phyloP scores from a whole-genome alignment of 2,113 vertebrate species.

The Setophaga coronata region DNA sequence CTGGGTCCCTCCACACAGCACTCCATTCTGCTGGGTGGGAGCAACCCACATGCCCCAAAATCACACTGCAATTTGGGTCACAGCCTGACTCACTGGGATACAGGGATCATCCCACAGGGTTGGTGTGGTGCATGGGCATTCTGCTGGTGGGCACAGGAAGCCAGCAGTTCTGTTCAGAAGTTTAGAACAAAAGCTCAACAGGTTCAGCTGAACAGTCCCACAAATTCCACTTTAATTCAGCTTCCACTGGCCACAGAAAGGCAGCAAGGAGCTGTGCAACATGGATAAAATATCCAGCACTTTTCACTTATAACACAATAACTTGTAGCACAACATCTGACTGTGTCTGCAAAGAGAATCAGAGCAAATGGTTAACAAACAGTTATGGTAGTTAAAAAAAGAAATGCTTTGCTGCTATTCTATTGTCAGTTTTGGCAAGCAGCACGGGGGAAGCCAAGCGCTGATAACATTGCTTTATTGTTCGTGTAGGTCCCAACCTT shows the following conservation, averaged over 20 bases:
- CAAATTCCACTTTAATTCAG: background rate
- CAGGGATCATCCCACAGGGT: background rate
- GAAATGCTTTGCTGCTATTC: conserved; percentile 59
- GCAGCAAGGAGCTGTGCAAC: background rate
- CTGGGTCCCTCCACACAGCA: background rate
- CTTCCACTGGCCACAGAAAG: background rate
- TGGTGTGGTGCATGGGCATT: fast-evolving
- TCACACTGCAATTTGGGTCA: background rate
- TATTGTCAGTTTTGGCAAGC: conserved; percentile 70
- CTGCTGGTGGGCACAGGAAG: background rate
- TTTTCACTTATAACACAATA: background rate
- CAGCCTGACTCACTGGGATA: background rate
- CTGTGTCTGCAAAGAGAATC: background rate
- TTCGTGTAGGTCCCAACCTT: conserved; percentile 74
- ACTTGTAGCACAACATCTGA: background rate
- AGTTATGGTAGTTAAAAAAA: conserved; percentile 54
- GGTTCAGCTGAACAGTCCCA: background rate
- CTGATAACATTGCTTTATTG: conserved; percentile 80
- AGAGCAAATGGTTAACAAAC: conserved; percentile 43
- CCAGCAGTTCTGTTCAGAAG: background rate
- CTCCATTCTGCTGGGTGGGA: background rate
- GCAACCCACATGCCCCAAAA: background rate
- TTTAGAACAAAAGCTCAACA: background rate
- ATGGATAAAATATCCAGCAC: background rate
- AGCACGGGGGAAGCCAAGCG: conserved; percentile 39